Percentiles rank a stretch among this genome's conserved stretches.
Conservation (phyloP, 1,140 invertebrate species). For the Hylaeus volcanicus region DNA sequence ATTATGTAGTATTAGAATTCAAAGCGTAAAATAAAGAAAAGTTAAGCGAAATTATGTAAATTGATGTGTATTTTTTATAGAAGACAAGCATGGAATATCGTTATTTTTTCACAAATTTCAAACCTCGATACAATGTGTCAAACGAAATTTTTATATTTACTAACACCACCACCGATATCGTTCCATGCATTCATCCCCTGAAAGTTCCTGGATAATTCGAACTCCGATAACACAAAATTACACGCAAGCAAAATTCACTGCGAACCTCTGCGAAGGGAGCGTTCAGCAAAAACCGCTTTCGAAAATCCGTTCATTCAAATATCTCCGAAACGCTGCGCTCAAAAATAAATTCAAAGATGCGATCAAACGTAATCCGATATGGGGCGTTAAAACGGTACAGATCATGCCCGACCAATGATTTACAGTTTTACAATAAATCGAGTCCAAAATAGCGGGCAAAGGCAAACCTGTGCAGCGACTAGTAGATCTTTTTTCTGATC, state of each 20-base stretch:
- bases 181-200: neutral
- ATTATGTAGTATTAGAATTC: no score
- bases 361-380: constrained; percentile 18
- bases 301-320: neutral
- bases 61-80: no score
- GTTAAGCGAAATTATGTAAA: no score
- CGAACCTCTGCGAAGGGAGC: neutral
- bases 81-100: no score
- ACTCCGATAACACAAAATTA: neutral
- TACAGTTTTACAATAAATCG: constrained; percentile 23
- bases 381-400: neutral
- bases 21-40: no score
- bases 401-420: neutral
- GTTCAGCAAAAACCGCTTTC: neutral
- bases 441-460: constrained; percentile 10
- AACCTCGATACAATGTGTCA: no score
- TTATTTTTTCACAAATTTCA: no score
- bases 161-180: no score
- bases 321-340: no score
- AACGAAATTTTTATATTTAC: no score
- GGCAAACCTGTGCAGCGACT: constrained; percentile 18
- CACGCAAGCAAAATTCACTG: no score
- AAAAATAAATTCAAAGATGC: constrained; percentile 13
- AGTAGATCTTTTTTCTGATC: constrained; percentile 7
- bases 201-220: neutral